Base-by-base conservation (phyloP, 2,797 vertebrate genomes). In the Ispidina lecontei region DNA sequence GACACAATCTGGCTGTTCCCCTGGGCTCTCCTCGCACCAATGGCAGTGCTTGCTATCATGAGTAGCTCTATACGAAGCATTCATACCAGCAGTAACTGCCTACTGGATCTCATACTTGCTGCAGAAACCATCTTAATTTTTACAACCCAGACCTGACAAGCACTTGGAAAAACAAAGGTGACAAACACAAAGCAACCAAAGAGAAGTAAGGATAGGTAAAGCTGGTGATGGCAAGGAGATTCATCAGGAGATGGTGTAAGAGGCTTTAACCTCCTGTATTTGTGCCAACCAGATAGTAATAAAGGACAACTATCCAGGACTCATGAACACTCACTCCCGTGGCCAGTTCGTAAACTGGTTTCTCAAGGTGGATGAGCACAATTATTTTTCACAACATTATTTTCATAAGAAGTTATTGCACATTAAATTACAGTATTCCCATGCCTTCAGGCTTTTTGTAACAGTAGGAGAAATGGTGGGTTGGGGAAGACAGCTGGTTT, bases 401-500 rank as follows among this genome's bases (percentile, higher is more conserved):
- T 89, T 90, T 74, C 54, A 25, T 16, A 31, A 37, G 31, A 58
- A 31, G 33, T 65, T 86, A 35, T 92, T 55, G 31, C 71, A 80
- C 81, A 55, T 84, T 71, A 58, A 60, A 84, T 92, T 62, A 55
- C 62, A 89, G 54, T 72, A 74, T 88, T 85, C 65, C 49, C 85
- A 7, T 63, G 51, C 64, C 85, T 46, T 81, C 58, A 28, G 44
- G 47, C 62, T 79, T 83, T 89, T 67, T 89, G 83, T 92, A 95
- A 95, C 90, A 88, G 74, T 82, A 88, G 93, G 74, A 93, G 88
- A 91, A 91, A 79, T 56, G 62, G 87, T 96, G 89, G 94, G 89
- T 84, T 79, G 91, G 51, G 78, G 87, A 82, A 82, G 91, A 95
- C 92, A 97, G 95, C 95, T 95, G 96, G 54, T 69, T 80, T 92